Percentiles rank a stretch among this genome's conserved stretches.
Conservation (phyloP, 35 echinoderm and acorn worm species). For the Ophioderma brevispina region DNA sequence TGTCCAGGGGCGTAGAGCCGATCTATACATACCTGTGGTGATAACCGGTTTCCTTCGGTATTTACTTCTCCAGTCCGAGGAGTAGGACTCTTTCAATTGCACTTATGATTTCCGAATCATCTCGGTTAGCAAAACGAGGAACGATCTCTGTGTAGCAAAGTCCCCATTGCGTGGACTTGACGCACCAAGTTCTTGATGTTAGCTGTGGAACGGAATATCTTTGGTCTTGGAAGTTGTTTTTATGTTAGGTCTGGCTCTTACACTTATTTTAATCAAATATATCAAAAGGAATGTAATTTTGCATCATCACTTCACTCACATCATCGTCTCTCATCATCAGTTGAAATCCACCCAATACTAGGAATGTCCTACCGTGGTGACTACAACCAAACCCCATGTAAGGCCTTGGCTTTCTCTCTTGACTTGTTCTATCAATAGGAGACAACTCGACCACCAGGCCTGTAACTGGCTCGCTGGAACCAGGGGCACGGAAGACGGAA, state of each 20-base stretch:
- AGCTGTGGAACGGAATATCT: neutral
- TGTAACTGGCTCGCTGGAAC: neutral
- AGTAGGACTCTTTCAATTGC: constrained; percentile 34
- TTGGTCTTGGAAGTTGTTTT: neutral
- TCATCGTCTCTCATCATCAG: neutral
- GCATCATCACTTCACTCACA: neutral
- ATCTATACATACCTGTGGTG: constrained; percentile 32
- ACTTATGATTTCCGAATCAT: constrained; percentile 11
- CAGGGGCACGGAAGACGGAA: too few species aligned
- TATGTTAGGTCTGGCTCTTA: constrained; percentile 2
- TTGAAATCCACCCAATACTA: neutral
- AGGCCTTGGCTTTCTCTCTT: neutral
- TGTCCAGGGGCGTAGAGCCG: neutral
- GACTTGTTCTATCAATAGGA: neutral
- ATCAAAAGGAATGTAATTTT: neutral
- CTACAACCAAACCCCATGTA: neutral
- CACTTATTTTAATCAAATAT: constrained; percentile 27
- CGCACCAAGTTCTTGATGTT: neutral
- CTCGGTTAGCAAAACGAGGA: constrained; percentile 29
- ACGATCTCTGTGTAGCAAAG: constrained; percentile 42
- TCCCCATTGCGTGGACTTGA: constrained; percentile 29
- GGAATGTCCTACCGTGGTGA: neutral
- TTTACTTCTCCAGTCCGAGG: neutral
- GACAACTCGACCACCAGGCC: neutral
- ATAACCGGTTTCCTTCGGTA: constrained; percentile 11